A percentile compares a stretch with the other conserved stretches of the same genome.
These are phyloP conservation scores for Syritta pipiens DNA, from an alignment of 2,888 invertebrate genomes.

Conservation along the genomic window DNA sequence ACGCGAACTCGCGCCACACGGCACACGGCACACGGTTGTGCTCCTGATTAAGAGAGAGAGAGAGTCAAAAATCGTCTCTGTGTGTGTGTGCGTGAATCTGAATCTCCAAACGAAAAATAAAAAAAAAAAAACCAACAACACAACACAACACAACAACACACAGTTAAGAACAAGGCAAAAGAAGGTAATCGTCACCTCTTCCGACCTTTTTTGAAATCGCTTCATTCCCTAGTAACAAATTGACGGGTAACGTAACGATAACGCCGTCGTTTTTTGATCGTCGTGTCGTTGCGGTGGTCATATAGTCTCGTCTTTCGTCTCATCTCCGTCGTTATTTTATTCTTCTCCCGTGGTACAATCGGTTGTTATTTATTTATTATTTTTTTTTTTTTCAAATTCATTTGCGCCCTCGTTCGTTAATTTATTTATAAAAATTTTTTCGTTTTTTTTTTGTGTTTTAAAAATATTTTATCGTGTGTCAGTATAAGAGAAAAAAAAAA, in stretches of 20 bases:
- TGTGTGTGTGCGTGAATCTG: no score
- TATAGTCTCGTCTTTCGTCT: conserved; percentile 19
- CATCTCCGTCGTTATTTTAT: conserved; percentile 43
- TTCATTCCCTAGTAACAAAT: conserved; percentile 65
- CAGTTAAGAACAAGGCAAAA: conserved; percentile 45
- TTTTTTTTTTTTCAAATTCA: not conserved
- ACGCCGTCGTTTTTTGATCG: conserved; percentile 52
- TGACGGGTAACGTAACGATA: conserved; percentile 61
- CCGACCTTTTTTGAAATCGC: conserved; percentile 59
- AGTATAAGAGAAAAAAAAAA: no score
- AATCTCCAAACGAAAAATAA: no score
- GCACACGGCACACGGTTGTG: not conserved
- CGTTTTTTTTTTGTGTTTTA: not conserved
- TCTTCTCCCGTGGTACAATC: not conserved
- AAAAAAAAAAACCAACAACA: conserved; percentile 4
- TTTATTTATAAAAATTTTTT: no score
- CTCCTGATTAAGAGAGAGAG: conserved; percentile 47
- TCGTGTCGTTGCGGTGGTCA: conserved; percentile 32
- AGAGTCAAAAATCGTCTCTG: not conserved
- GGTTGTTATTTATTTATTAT: not conserved
- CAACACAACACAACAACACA: not conserved
- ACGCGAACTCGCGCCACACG: not conserved
- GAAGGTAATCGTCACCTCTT: conserved; percentile 65
- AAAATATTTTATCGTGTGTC: no score
- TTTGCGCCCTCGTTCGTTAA: no score